Percentiles rank a stretch among this genome's conserved stretches.
Evolutionary conservation across 1,140 invertebrate species (phyloP).

Genomic region (Rhagoletis pomonella): DNA sequence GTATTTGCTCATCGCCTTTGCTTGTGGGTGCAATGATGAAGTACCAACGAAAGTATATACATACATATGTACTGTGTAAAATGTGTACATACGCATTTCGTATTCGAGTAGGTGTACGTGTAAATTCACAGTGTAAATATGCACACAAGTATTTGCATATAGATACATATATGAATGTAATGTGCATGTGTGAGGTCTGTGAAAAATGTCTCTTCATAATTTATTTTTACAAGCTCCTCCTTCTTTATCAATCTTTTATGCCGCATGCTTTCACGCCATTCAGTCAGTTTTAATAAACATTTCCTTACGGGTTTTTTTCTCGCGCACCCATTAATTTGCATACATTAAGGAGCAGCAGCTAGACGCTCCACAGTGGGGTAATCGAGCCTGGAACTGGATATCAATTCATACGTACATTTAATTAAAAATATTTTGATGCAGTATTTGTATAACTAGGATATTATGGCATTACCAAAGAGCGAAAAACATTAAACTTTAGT

Average conservation of each 20-base stretch:
- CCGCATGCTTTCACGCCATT: not conserved
- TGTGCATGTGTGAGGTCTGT: not conserved
- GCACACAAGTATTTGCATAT: not conserved
- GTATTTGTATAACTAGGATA: no score
- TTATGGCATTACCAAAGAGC: no score
- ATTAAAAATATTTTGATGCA: no score
- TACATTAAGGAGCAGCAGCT: constrained; percentile 27
- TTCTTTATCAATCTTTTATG: constrained; percentile 13
- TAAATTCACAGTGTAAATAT: not conserved
- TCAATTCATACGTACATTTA: no score
- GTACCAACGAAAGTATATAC: no score
- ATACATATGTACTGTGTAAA: no score
- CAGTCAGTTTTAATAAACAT: constrained; percentile 51
- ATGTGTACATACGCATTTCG: not conserved
- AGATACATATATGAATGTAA: not conserved
- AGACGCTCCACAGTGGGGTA: not conserved
- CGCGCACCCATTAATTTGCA: constrained; percentile 43
- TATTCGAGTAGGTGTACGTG: not conserved
- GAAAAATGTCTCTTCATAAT: not conserved
- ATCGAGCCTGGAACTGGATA: no score
- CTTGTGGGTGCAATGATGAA: not conserved
- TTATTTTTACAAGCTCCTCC: not conserved
- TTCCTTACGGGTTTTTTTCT: constrained; percentile 4
- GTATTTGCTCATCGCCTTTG: constrained; percentile 1
- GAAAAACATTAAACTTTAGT: no score